phyloP scores from a whole-genome alignment of 2,797 vertebrate genomes.

The Pangasius macronema region DNA sequence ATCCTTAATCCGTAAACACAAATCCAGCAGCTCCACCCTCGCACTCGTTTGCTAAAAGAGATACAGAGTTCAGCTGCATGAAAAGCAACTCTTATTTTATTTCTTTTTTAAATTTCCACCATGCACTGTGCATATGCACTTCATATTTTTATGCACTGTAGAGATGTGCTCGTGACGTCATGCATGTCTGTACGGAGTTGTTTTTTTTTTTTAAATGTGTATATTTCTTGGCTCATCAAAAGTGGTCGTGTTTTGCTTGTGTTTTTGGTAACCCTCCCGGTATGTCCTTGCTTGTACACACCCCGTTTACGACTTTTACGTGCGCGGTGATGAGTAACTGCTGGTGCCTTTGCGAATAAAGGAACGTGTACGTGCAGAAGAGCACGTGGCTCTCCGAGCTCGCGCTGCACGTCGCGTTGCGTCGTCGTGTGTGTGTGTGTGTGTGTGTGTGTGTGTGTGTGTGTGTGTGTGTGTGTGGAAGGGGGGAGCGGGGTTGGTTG shows the following conservation, averaged over 20 bases:
- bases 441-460: no score
- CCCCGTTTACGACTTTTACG: neutral
- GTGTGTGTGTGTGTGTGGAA: no score
- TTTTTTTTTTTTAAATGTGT: neutral
- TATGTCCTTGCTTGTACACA: neutral
- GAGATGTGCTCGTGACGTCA: slow-evolving; percentile 3
- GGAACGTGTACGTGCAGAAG: slow-evolving; percentile 14
- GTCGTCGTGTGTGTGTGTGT: no score
- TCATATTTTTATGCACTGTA: no score
- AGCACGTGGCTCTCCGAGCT: slow-evolving; percentile 40
- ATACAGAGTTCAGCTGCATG: neutral
- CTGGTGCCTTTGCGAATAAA: neutral
- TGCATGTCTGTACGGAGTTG: no score
- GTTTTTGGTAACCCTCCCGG: no score
- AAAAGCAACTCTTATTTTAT: neutral
- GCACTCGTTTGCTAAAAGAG: neutral
- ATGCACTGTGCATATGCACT: neutral
- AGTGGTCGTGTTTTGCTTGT: neutral
- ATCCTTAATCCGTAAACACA: slow-evolving; percentile 22
- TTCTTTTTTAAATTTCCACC: neutral
- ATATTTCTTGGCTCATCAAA: neutral
- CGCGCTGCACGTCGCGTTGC: slow-evolving; percentile 39
- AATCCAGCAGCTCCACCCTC: slow-evolving; percentile 19
- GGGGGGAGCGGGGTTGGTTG: no score
- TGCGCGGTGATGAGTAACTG: slow-evolving; percentile 18